Conservation (phyloP, 2,888 invertebrate genomes). For the Callimorpha dominula region DNA sequence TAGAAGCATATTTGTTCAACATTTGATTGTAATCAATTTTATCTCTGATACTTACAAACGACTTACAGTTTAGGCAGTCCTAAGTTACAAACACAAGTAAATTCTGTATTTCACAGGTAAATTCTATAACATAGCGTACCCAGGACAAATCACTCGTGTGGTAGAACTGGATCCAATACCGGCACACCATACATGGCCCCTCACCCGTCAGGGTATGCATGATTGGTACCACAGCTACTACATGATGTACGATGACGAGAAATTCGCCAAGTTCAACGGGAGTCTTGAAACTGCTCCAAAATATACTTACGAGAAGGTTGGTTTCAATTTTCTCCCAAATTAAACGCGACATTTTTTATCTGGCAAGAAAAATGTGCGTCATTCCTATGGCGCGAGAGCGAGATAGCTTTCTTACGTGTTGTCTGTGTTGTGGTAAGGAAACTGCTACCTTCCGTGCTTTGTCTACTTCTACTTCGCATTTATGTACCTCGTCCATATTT, state of each 20-base stretch:
- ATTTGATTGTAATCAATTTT: no score
- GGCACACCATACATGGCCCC: slow-evolving; percentile 57
- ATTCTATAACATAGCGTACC: slow-evolving; percentile 80
- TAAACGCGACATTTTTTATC: neutral
- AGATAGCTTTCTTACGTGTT: no score
- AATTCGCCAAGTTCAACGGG: slow-evolving; percentile 60
- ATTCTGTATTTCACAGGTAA: slow-evolving; percentile 61
- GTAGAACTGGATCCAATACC: slow-evolving; percentile 77
- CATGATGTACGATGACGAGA: slow-evolving; percentile 65
- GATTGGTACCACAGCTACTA: slow-evolving; percentile 74
- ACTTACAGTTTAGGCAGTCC: neutral
- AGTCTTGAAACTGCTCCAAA: slow-evolving; percentile 64
- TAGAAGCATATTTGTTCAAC: no score
- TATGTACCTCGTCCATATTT: no score
- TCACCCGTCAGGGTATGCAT: slow-evolving; percentile 50
- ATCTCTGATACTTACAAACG: neutral
- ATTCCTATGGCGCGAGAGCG: no score
- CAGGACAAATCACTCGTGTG: slow-evolving; percentile 77
- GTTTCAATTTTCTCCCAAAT: neutral
- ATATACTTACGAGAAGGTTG: slow-evolving; percentile 70
- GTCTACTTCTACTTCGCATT: no score
- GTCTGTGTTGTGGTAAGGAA: no score
- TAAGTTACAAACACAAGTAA: neutral
- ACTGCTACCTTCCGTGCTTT: no score
- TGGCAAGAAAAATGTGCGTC: no score